Evolutionary conservation across 2,113 vertebrate species (phyloP), one percentile per base, ranked within the genome.

Genomic region (Anseranas semipalmata): DNA sequence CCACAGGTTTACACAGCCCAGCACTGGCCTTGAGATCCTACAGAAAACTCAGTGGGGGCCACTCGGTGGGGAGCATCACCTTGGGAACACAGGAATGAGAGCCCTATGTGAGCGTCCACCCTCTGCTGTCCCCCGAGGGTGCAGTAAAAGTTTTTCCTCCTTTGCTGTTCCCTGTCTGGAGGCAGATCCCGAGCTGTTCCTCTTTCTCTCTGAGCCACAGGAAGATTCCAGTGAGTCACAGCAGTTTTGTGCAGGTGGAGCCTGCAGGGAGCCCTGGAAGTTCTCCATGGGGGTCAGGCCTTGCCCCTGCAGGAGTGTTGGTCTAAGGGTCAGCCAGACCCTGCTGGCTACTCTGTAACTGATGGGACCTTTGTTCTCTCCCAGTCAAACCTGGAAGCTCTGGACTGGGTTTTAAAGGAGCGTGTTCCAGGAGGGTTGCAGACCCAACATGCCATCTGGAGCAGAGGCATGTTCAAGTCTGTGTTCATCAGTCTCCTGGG

Each of bases 1-100:
- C 52, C 0, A 0, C 46, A 46, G 59, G 20, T 32, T 71, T 10
- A 0, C 63, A 43, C 63, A 41, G 27, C 11, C 25, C 24, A 65
- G 62, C 12, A 65, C 17, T 22, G 18, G 58, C 30, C 72, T 71
- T 62, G 45, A 55, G 45, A 37, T 77, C 45, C 65, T 68, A 53
- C 59, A 76, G 21, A 33, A 70, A 66, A 1, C 56, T 56, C 76
- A 53, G 35, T 25, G 53, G 59, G 76, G 41, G 55, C 18, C n/a
- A 11, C n/a, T 48, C 20, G 4, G 7, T 25, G 17, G 10, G 16
- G n/a, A 77, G 15, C 43, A 11, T 52, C 7, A 1, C 30, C 39
- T 13, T 17, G 21, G n/a, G 65, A 62, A 76, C 27, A 24, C 41
- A 75, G 52, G 14, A 75, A 30, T 0, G 0, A 5, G 15, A 9